Base-by-base conservation (phyloP, 2,888 invertebrate genomes). In the Cryptus viduatorius region DNA sequence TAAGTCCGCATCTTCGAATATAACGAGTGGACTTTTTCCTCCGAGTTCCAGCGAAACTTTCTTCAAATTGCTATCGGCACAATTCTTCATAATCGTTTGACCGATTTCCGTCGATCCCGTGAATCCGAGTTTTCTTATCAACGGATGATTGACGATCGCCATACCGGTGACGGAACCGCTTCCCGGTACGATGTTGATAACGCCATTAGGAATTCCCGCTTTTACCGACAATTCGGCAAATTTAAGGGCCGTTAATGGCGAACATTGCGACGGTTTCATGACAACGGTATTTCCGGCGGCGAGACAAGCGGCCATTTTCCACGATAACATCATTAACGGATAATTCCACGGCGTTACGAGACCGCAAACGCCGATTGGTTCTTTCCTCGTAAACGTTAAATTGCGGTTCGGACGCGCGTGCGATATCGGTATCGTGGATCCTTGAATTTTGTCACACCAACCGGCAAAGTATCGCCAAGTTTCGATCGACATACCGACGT, bases 261-360 rank as follows among this genome's bases (percentile, higher is more conserved):
- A 98, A 0, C 97, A 97, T 91, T 97, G 97, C 0, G 99, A 99
- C 0, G 99, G 99, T 94, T 99, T 99, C 94, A 99, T 97, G 0
- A 99, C 96, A 0, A 99, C 98, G 0, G 99, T 98, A 92, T 99
- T 99, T 48, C 99, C 99, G 8, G 99, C 98, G 0, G 99, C 98
- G 67, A 99, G 95, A 91, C 99, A 99, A 3, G 99, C 98, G 0
- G 99, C 98, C 98, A 99, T 98, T 94, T 99, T 99, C 99, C 99
- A 99, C 0, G 98, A 98, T 12, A 99, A 94, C 99, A 99, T 99
- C 99, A 99, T 99, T 10, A 99, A 94, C 0, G 99, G 99, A 93
- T 99, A 99, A 94, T 99, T 99, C 99, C 99, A 99, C 0, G 99
- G 99, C 0, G 98, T 98, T 16, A 99, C 96, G 16, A 99, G 94